Conservation (phyloP, 1,140 invertebrate genomes). For the Diachasma alloeum region DNA sequence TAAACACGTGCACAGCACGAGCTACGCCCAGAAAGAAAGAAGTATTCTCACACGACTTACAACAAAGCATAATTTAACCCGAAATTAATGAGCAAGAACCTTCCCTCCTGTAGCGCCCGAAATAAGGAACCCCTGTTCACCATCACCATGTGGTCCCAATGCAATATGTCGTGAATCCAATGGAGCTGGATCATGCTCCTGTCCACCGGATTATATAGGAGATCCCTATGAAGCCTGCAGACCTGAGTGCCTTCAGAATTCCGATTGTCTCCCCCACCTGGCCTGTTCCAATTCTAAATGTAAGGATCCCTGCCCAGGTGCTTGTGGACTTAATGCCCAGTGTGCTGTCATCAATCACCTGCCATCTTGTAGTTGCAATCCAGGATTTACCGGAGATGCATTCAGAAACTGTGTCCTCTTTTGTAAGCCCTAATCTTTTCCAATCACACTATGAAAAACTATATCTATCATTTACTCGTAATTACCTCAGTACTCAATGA, state of each 20-base stretch:
- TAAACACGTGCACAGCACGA: not conserved
- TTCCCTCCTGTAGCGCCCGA: slow-evolving; percentile 38
- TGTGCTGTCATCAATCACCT: slow-evolving; percentile 65
- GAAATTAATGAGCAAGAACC: not conserved
- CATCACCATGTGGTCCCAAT: slow-evolving; percentile 62
- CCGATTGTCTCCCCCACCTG: slow-evolving; percentile 62
- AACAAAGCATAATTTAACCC: not conserved
- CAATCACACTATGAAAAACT: slow-evolving; percentile 29
- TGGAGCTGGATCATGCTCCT: slow-evolving; percentile 63
- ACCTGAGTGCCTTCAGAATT: slow-evolving; percentile 63
- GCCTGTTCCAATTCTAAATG: slow-evolving; percentile 67
- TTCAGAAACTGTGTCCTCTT: slow-evolving; percentile 56
- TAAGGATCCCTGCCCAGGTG: slow-evolving; percentile 65
- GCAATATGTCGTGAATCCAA: slow-evolving; percentile 58
- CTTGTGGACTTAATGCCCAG: slow-evolving; percentile 66
- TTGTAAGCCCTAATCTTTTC: slow-evolving; percentile 59
- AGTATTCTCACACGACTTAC: not conserved
- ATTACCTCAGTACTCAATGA: not conserved
- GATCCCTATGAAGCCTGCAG: slow-evolving; percentile 66
- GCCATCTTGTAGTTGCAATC: slow-evolving; percentile 63
- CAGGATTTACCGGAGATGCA: slow-evolving; percentile 66
- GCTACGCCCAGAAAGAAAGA: not conserved
- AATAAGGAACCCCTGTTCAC: slow-evolving; percentile 52
- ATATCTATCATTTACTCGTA: not conserved
- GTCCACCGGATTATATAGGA: slow-evolving; percentile 63